Conservation (phyloP, 2,797 vertebrate genomes). For the Thunnus albacares region DNA sequence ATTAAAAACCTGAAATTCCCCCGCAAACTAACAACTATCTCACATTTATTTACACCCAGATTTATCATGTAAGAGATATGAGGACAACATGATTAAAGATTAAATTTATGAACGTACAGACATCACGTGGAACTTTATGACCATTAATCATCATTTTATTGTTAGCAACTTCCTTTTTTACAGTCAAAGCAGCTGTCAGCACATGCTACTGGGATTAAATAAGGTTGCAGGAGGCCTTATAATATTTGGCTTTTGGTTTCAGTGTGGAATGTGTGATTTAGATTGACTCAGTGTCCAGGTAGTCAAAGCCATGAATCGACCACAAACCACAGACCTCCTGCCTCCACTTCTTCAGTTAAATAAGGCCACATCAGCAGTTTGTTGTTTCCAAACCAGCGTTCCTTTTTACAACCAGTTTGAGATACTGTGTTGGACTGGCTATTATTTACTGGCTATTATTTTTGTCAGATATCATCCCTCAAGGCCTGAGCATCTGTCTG, state of each 20-base stretch:
- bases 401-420: conserved; percentile 6
- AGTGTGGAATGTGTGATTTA: conserved; percentile 65
- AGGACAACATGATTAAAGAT: neutral
- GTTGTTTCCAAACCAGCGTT: conserved; percentile 18
- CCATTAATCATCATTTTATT: conserved; percentile 48
- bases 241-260: conserved; percentile 60
- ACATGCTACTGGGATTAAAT: conserved; percentile 52
- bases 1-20: no score
- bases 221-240: conserved; percentile 29
- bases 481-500: neutral
- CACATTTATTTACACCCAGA: neutral
- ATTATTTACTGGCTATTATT: conserved; percentile 6
- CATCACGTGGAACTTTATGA: conserved; percentile 50
- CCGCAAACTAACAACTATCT: neutral
- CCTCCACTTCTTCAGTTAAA: conserved; percentile 33
- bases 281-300: conserved; percentile 67
- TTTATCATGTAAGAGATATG: neutral
- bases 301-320: conserved; percentile 44
- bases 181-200: conserved; percentile 34
- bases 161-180: conserved; percentile 60
- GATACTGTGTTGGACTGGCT: neutral
- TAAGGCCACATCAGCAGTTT: conserved; percentile 52
- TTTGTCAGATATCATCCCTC: neutral
- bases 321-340: conserved; percentile 68
- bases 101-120: neutral